Conservation (phyloP, 2,888 invertebrate genomes). For the Ypsolopha sequella region DNA sequence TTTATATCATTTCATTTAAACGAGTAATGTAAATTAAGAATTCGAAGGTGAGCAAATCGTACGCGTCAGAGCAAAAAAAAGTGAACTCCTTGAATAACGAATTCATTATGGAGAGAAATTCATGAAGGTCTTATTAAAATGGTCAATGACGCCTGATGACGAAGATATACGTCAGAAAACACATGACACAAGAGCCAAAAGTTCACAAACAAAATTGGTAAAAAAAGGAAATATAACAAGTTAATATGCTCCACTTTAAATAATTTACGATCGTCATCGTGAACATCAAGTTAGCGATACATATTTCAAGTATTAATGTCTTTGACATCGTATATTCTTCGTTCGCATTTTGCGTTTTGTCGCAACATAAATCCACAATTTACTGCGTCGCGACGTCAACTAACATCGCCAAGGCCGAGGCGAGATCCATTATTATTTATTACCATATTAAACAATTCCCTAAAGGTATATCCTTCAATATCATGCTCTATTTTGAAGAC, state of each 20-base stretch:
- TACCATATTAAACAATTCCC: slow-evolving; percentile 46
- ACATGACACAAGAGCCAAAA: not conserved
- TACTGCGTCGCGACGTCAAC: slow-evolving; percentile 41
- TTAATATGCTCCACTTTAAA: too few relatives aligned
- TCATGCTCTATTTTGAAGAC: not conserved
- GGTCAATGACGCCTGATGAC: not conserved
- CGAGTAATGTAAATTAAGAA: not conserved
- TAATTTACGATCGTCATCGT: too few relatives aligned
- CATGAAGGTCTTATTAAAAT: not conserved
- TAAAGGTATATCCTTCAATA: not conserved
- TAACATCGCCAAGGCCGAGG: slow-evolving; percentile 62
- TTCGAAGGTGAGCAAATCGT: not conserved
- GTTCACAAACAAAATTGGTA: too few relatives aligned
- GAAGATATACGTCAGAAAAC: not conserved
- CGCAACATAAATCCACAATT: slow-evolving; percentile 20
- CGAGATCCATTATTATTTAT: slow-evolving; percentile 66
- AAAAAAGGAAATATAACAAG: too few relatives aligned
- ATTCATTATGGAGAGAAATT: not conserved
- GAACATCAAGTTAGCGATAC: too few relatives aligned
- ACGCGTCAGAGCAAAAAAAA: not conserved
- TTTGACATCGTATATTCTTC: not conserved
- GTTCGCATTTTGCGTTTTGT: slow-evolving; percentile 8
- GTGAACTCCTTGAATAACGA: not conserved
- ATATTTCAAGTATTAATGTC: not conserved
- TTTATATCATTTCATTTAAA: too few relatives aligned